Conservation (phyloP, 2,888 invertebrate species). For the Pediacus dermestoides region DNA sequence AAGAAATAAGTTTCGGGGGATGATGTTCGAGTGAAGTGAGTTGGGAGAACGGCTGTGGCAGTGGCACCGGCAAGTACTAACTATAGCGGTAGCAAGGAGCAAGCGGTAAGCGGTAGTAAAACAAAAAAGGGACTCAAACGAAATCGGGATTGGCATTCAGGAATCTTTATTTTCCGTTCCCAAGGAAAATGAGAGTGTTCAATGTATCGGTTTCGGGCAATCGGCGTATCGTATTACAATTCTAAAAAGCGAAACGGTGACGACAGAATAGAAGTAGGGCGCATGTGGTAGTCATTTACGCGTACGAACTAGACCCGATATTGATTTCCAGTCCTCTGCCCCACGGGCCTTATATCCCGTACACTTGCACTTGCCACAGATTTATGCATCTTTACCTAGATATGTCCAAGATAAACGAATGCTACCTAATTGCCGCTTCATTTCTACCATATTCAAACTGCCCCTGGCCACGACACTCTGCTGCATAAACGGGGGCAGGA, state of each 20-base stretch:
- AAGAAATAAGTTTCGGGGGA: constrained; percentile 12
- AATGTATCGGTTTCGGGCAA: constrained; percentile 20
- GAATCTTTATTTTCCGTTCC: constrained; percentile 24
- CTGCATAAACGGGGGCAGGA: constrained; percentile 10
- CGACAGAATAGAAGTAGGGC: constrained; percentile 37
- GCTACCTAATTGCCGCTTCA: constrained; percentile 25
- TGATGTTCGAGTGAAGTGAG: constrained; percentile 1
- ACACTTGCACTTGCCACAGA: constrained; percentile 32
- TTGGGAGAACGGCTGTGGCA: not conserved
- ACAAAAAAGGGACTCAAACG: constrained; percentile 2
- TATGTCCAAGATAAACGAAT: constrained; percentile 28
- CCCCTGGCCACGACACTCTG: constrained; percentile 9
- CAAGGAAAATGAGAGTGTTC: constrained; percentile 28
- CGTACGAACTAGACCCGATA: constrained; percentile 39
- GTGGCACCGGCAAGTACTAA: not conserved
- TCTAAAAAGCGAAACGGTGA: constrained; percentile 34
- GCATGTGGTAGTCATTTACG: constrained; percentile 44
- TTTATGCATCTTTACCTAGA: constrained; percentile 27
- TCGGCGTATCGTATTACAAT: constrained; percentile 28
- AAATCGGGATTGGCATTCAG: constrained; percentile 21
- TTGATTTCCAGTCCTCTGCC: constrained; percentile 37
- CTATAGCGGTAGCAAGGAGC: not conserved
- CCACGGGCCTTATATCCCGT: constrained; percentile 21
- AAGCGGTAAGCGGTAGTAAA: not conserved
- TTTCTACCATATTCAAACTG: constrained; percentile 20